Conservation (phyloP, 2,888 invertebrate genomes). For the Tuta absoluta region DNA sequence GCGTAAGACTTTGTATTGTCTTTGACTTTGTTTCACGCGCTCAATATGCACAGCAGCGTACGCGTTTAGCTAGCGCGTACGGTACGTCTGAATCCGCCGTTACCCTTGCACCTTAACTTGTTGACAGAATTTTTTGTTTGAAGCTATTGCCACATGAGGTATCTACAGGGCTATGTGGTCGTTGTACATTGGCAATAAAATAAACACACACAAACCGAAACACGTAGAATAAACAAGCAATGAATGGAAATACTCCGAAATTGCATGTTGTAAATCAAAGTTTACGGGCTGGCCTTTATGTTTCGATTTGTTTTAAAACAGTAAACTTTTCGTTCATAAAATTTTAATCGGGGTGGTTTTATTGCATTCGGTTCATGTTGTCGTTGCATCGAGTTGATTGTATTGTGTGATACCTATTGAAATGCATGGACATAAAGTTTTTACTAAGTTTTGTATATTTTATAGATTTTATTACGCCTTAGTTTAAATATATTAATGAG, state of each 20-base stretch:
- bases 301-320: slow-evolving; percentile 4
- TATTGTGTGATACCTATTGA: not conserved
- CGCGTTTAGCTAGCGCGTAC: too few relatives aligned
- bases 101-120: too few relatives aligned
- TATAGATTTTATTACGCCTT: not conserved
- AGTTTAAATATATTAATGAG: too few relatives aligned
- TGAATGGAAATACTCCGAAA: slow-evolving; percentile 15
- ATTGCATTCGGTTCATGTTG: not conserved
- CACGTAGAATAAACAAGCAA: slow-evolving; percentile 16
- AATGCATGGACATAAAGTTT: not conserved
- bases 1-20: too few relatives aligned
- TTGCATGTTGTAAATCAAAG: slow-evolving; percentile 5
- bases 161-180: too few relatives aligned
- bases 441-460: not conserved
- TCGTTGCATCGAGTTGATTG: not conserved
- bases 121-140: too few relatives aligned
- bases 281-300: not conserved
- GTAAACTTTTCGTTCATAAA: slow-evolving; percentile 1
- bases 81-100: too few relatives aligned
- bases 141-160: too few relatives aligned
- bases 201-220: not conserved
- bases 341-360: not conserved
- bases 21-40: too few relatives aligned
- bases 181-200: slow-evolving; percentile 5
- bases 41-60: too few relatives aligned